Conservation (phyloP, 2,888 invertebrate species). For the Endotricha flammealis region DNA sequence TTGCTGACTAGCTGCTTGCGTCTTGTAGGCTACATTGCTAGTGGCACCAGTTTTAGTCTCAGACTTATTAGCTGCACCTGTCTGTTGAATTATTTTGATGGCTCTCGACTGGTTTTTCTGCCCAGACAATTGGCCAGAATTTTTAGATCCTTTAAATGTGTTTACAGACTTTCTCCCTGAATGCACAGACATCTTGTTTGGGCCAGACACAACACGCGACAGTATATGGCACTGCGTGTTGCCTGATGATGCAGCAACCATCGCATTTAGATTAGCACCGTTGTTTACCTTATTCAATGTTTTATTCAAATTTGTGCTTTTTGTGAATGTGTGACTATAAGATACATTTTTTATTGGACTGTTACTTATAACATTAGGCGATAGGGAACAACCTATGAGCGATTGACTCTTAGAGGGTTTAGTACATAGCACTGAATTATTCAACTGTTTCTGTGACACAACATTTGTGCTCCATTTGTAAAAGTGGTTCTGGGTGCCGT, state of each 20-base stretch:
- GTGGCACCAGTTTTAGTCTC: conserved; percentile 65
- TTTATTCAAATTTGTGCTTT: conserved; percentile 64
- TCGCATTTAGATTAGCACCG: conserved; percentile 69
- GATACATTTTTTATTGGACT: conserved; percentile 65
- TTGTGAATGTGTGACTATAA: conserved; percentile 63
- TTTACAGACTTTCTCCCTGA: conserved; percentile 64
- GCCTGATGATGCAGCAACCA: conserved; percentile 60
- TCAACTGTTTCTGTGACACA: conserved; percentile 55
- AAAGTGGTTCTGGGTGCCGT: conserved; percentile 63
- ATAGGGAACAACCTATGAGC: conserved; percentile 55
- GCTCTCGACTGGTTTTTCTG: conserved; percentile 70
- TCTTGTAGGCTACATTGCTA: conserved; percentile 58
- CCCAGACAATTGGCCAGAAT: conserved; percentile 41
- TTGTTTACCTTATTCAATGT: conserved; percentile 63
- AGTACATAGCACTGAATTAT: conserved; percentile 60
- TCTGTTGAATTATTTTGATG: conserved; percentile 76
- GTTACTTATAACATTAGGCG: conserved; percentile 55
- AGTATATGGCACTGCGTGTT: conserved; percentile 69
- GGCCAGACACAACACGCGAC: conserved; percentile 69
- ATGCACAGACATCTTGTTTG: conserved; percentile 70
- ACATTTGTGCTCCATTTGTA: conserved; percentile 63
- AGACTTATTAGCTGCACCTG: conserved; percentile 57
- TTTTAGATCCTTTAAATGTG: conserved; percentile 60
- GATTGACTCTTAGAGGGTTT: conserved; percentile 64
- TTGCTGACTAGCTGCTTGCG: conserved; percentile 33